Evolutionary conservation across 2,113 vertebrate genomes (phyloP).

Genomic region (Ornithorhynchus anatinus): DNA sequence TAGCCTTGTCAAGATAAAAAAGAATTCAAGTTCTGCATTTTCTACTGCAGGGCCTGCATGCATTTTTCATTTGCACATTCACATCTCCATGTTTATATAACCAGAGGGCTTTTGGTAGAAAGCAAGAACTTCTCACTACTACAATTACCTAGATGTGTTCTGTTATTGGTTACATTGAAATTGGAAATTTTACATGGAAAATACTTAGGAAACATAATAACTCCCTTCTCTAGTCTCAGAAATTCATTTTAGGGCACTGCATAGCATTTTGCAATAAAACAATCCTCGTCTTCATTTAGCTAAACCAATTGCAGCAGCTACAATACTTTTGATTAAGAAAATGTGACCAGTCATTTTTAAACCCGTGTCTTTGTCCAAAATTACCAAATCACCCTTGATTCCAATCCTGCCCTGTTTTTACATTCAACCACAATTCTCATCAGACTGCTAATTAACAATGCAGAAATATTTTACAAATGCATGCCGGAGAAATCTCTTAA

Average conservation of each 20-base stretch:
- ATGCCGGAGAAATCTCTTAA: neutral
- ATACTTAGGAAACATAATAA: neutral
- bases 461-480: accelerated
- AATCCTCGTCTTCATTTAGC: neutral
- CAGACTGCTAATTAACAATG: neutral
- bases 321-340: neutral
- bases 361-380: neutral
- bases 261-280: neutral
- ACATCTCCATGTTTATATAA: neutral
- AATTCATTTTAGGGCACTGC: neutral
- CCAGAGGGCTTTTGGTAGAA: neutral
- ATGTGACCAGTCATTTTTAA: neutral
- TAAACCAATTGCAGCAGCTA: neutral
- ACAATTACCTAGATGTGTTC: neutral
- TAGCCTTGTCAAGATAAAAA: too few species aligned
- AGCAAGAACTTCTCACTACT: neutral
- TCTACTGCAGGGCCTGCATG: neutral
- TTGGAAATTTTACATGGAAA: neutral
- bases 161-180: neutral
- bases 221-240: neutral
- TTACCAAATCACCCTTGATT: neutral
- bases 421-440: neutral
- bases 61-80: neutral
- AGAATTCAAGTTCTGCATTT: too few species aligned
- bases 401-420: neutral